These are phyloP conservation scores for Kuschelorhynchus macadamiae DNA, from an alignment of 2,888 invertebrate species.

Conservation along the genomic window DNA sequence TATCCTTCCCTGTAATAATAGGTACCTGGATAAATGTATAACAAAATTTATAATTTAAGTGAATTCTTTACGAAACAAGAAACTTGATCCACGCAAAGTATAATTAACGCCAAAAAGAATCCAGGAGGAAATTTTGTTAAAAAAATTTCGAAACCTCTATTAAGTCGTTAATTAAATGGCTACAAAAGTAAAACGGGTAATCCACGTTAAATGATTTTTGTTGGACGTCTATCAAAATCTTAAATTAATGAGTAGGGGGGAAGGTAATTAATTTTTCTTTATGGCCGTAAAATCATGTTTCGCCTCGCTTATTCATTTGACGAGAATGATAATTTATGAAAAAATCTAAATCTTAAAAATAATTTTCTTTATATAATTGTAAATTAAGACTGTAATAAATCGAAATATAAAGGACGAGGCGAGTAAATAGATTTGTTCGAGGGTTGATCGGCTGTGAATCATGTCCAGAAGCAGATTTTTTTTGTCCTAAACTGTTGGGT, in stretches of 20 bases:
- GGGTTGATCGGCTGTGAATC: too few relatives aligned
- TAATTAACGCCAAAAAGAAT: neutral
- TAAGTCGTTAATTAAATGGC: neutral
- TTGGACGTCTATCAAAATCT: constrained; percentile 21
- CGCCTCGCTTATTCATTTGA: constrained; percentile 15
- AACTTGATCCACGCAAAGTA: too few relatives aligned
- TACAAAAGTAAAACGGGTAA: neutral
- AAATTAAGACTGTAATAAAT: too few relatives aligned
- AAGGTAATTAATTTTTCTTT: constrained; percentile 37
- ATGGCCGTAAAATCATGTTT: constrained; percentile 28
- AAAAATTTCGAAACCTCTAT: neutral
- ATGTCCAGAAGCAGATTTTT: too few relatives aligned
- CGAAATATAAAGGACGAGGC: too few relatives aligned
- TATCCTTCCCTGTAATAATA: too few relatives aligned
- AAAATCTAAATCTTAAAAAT: constrained; percentile 5
- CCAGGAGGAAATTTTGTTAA: neutral
- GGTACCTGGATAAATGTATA: too few relatives aligned
- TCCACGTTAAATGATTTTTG: constrained; percentile 24
- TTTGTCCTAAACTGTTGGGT: too few relatives aligned
- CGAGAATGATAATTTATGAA: constrained; percentile 20
- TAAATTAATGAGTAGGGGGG: constrained; percentile 34
- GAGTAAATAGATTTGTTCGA: too few relatives aligned
- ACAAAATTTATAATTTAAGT: too few relatives aligned
- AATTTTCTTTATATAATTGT: neutral
- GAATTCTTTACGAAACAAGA: too few relatives aligned